Percentiles rank a stretch among this genome's conserved stretches.
phyloP scores from a whole-genome alignment of 2,888 invertebrate genomes.

The Harmothoe impar region DNA sequence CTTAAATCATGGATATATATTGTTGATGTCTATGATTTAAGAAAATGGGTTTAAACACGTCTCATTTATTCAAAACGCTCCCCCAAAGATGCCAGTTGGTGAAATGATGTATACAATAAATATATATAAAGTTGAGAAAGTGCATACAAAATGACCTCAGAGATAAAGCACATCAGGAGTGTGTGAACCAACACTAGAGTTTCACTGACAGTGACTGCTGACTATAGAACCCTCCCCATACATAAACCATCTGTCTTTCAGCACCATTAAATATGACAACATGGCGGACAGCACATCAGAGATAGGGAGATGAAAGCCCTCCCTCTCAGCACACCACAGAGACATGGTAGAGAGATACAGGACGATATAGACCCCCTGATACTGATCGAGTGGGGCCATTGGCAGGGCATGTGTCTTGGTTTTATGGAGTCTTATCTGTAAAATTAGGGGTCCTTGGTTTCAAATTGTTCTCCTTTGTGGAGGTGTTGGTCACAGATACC shows the following conservation, averaged over 20 bases:
- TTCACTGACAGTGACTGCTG: background rate
- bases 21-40: no score
- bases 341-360: background rate
- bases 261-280: conserved; percentile 4
- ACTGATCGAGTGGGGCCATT: background rate
- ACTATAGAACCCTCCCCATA: background rate
- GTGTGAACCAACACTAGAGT: background rate
- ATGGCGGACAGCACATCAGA: background rate
- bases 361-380: background rate
- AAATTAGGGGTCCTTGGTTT: background rate
- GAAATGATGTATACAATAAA: no score
- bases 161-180: no score
- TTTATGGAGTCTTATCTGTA: conserved; percentile 19
- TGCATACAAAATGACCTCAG: no score
- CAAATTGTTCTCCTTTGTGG: background rate
- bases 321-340: background rate
- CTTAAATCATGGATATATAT: no score
- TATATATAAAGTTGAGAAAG: no score
- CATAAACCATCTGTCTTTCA: conserved; percentile 6
- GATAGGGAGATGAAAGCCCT: background rate
- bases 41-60: no score
- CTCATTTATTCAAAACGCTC: no score
- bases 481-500: conserved; percentile 22
- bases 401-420: background rate
- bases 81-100: no score